Evolutionary conservation across 2,888 invertebrate genomes (phyloP).

Genomic region (Agonopterix alstromeriana): DNA sequence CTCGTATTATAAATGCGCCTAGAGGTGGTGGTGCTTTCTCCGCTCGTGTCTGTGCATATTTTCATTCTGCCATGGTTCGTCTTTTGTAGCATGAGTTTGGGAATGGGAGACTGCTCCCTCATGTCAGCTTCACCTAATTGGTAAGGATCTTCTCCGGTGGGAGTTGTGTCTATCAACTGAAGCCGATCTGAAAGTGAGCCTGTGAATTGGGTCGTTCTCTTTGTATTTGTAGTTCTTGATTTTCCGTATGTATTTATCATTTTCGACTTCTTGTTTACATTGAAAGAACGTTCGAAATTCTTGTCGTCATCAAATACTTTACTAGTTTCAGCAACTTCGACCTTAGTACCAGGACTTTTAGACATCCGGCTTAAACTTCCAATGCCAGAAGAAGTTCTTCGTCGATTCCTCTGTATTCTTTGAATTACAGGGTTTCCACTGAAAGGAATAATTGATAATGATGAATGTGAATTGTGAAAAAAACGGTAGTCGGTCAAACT

Average conservation of each 20-base stretch:
- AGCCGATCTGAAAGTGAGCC: conserved; percentile 58
- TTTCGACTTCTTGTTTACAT: conserved; percentile 53
- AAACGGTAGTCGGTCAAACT: background rate
- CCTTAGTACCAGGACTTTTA: conserved; percentile 33
- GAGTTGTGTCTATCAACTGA: conserved; percentile 60
- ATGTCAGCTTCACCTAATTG: conserved; percentile 65
- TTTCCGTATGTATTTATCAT: conserved; percentile 57
- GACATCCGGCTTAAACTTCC: conserved; percentile 52
- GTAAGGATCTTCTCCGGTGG: conserved; percentile 65
- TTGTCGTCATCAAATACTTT: conserved; percentile 39
- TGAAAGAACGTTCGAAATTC: conserved; percentile 31
- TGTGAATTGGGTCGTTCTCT: conserved; percentile 39
- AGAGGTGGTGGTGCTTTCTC: conserved; percentile 20
- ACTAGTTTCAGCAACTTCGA: conserved; percentile 35
- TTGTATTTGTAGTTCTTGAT: conserved; percentile 28
- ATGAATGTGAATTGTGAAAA: background rate
- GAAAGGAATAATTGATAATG: background rate
- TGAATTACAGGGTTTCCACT: conserved; percentile 58
- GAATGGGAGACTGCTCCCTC: conserved; percentile 67
- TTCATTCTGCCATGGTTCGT: conserved; percentile 48
- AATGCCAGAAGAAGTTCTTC: conserved; percentile 39
- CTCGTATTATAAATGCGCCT: conserved; percentile 43
- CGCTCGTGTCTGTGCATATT: conserved; percentile 31
- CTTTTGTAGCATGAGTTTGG: conserved; percentile 62
- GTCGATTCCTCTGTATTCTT: conserved; percentile 47